A percentile compares a stretch with the other conserved stretches of the same genome.
These are phyloP conservation scores for Sinosuthora webbiana DNA, from an alignment of 2,113 vertebrate species.

Conservation along the genomic window DNA sequence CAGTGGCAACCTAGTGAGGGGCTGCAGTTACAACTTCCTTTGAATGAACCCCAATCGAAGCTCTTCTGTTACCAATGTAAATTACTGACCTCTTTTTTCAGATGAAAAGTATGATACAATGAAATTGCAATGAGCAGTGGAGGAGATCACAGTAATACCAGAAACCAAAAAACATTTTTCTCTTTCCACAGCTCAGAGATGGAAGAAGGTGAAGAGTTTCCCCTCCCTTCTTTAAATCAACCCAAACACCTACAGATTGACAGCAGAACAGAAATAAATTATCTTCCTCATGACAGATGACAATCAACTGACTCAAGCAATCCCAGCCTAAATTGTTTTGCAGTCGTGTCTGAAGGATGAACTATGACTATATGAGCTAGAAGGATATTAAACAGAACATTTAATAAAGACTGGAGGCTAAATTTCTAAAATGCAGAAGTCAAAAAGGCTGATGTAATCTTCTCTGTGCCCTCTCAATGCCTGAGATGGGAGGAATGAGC, in stretches of 20 bases:
- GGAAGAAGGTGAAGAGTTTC: not conserved
- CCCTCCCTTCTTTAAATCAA: not conserved
- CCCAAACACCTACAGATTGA: not conserved
- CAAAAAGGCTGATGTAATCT: not conserved
- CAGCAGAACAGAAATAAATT: not conserved
- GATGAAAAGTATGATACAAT: not conserved
- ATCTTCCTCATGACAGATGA: not conserved
- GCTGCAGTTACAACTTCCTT: not conserved
- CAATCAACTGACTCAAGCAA: not conserved
- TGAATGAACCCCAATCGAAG: not conserved
- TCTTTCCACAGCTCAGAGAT: not conserved
- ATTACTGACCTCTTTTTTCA: not conserved
- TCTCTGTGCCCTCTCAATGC: not conserved
- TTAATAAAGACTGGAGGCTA: not conserved
- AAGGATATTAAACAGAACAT: not conserved
- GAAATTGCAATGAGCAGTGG: not conserved
- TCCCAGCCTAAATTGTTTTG: not conserved
- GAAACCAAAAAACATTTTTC: not conserved
- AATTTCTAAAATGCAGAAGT: slow-evolving; percentile 22
- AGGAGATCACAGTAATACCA: not conserved
- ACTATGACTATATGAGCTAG: not conserved
- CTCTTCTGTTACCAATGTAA: not conserved
- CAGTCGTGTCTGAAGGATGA: not conserved
- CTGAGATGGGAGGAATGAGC: not conserved
- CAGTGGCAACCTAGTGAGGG: not conserved